A percentile compares a stretch with the other conserved stretches of the same genome.
Evolutionary conservation across 2,888 invertebrate species (phyloP).

Genomic region (Drosophila antonietae): DNA sequence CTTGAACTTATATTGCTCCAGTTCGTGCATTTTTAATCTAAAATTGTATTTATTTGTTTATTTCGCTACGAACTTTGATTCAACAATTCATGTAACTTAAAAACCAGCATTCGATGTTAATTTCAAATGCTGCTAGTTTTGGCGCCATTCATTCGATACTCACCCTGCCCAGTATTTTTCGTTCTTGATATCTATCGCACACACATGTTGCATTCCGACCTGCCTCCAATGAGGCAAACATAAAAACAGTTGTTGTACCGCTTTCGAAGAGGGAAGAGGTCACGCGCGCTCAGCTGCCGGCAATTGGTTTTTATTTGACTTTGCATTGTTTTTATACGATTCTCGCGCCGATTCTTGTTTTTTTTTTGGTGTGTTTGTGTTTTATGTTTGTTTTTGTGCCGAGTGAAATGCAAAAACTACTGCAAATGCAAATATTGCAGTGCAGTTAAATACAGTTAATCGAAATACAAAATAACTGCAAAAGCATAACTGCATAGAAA

Average conservation of each 20-base stretch:
- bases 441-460: constrained; percentile 29
- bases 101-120: not conserved
- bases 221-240: constrained; percentile 14
- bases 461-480: constrained; percentile 8
- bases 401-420: constrained; percentile 2
- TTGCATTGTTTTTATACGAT: constrained; percentile 23
- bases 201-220: constrained; percentile 3
- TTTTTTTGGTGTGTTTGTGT: constrained; percentile 24
- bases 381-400: constrained; percentile 12
- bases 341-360: constrained; percentile 26
- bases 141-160: not conserved
- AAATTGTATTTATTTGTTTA: not conserved
- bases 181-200: not conserved
- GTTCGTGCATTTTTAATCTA: not conserved
- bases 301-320: constrained; percentile 17
- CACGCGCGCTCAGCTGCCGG: constrained; percentile 13
- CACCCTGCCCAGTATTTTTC: not conserved
- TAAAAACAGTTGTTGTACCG: constrained; percentile 43
- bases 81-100: not conserved
- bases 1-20: not conserved
- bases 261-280: constrained; percentile 33
- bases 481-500: not conserved
- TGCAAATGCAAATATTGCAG: constrained; percentile 14
- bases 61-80: not conserved
- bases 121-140: not conserved